Evolutionary conservation across 2,888 invertebrate genomes (phyloP).

Genomic region (Camptogramma bilineatum): DNA sequence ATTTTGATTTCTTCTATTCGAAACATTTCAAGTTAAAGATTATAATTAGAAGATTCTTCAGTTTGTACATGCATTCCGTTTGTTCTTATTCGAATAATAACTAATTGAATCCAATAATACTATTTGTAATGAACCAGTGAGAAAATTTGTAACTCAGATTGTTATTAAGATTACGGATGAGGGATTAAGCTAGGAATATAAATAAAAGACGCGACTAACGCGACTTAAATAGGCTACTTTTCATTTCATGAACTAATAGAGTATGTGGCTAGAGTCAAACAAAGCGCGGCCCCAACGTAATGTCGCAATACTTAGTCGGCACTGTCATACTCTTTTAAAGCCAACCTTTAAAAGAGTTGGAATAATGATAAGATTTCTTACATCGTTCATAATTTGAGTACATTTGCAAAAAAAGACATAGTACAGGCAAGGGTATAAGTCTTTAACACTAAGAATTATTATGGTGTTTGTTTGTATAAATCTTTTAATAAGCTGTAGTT

Average conservation of each 20-base stretch:
- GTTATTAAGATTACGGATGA: slow-evolving; percentile 77
- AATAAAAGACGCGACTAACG: slow-evolving; percentile 18
- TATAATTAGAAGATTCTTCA: slow-evolving; percentile 40
- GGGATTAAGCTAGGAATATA: slow-evolving; percentile 58
- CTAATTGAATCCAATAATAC: slow-evolving; percentile 72
- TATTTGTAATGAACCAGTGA: slow-evolving; percentile 68
- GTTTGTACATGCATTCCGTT: slow-evolving; percentile 47
- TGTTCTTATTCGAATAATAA: slow-evolving; percentile 60
- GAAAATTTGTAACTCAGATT: slow-evolving; percentile 73
- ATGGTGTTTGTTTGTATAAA: not conserved
- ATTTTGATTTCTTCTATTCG: not conserved
- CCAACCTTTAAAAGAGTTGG: no score
- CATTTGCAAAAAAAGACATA: no score
- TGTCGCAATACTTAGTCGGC: no score
- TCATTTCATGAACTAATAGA: no score
- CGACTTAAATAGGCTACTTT: no score
- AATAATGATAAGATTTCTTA: no score
- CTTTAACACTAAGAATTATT: not conserved
- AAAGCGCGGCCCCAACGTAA: no score
- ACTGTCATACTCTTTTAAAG: no score
- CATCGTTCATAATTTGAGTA: no score
- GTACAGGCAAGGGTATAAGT: not conserved
- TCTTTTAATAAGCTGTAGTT: not conserved
- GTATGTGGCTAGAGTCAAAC: no score
- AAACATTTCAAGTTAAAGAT: slow-evolving; percentile 6